Base-by-base conservation (phyloP, 2,888 invertebrate species). In the Emmelina monodactyla region DNA sequence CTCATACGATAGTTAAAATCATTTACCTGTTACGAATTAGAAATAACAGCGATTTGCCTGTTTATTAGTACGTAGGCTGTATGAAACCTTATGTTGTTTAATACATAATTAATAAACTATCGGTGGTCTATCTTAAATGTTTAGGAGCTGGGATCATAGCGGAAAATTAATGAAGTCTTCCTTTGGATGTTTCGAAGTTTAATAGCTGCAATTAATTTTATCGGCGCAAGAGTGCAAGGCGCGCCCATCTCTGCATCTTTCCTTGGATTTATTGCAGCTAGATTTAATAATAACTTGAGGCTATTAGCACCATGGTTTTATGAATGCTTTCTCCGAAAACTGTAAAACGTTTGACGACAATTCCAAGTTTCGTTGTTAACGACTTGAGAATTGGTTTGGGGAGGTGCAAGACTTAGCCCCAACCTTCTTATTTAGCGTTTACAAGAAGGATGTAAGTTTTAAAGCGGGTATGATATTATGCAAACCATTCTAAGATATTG, bases 151-250 rank as follows among this genome's bases (percentile, higher is more conserved):
- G 73, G 29, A 29, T 29, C 55, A 58, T 63, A 53, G 64, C 58
- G 59, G 61, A 58, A 68, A 73, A 78, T 76, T 73, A 76, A 78
- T 76, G 72, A 73, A 76, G 69, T 73, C 72, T 75, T 76, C 66
- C 66, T 62, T 54, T 53, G 65, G 66, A 63, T 58, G 65, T 68
- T 75, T 72, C 69, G 69, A 66, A 58, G 56, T 71, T 72, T 75
- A 75, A 78, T 76, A 62, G 72, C 55, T 10, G 57, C 67, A 56
- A 75, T 76, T 73, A 76, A 76, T 76, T 70, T 75, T 72, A 78
- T 75, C 76, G 68, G 63, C 64, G 69, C 62, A 61, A 62, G 67
- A 58, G 55, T 50, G 50, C 4, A 11, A 11, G 11, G n/a, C 11
- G 25, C 3, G 25, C 25, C n/a, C 6, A 7, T 25, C n/a, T 9